Evolutionary conservation across 2,113 vertebrate genomes (phyloP), one percentile per base, ranked within the genome.

Genomic region (Rhabdomys dilectus): DNA sequence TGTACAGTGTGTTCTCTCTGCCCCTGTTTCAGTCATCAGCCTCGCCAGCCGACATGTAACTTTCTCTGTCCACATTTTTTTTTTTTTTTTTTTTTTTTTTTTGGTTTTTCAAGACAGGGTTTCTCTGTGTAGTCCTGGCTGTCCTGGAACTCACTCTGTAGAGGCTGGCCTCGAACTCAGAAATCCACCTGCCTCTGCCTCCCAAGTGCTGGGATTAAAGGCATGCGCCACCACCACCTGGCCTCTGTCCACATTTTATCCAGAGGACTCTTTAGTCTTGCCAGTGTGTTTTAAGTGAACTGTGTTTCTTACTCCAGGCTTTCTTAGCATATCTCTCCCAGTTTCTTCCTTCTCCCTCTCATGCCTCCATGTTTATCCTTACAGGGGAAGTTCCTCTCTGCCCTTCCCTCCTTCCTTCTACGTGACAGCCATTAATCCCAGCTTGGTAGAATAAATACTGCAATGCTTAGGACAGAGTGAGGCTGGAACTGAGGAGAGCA

Each of bases 221-320:
- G n/a, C n/a, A n/a, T n/a, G n/a, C n/a, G n/a, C n/a, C n/a, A n/a
- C n/a, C n/a, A n/a, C n/a, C n/a, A n/a, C n/a, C n/a, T n/a, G n/a
- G n/a, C n/a, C 58, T 88, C 62, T 72, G 85, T 58, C 42, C 56
- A 26, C 48, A 75, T 77, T 91, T 45, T 45, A 3, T 15, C 31
- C 78, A 31, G 17, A 97, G 62, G 26, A 88, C 48, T 93, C 62
- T 73, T 68, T 84, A 60, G 86, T 93, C 60, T 80, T 48, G 82
- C 16, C 36, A n/a, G 8, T 85, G 82, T 45, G 26, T 64, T 84
- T 64, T 60, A 64, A 45, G 58, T 19, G 31, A 39, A n/a, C 80
- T 24, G 21, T 48, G 84, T 86, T 93, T 88, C 56, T 76, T 76
- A 76, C 64, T 48, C 19, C 24, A n/a, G 1, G 0, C 56, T 26